phyloP scores from a whole-genome alignment of 2,797 vertebrate genomes.

The Tamandua tetradactyla region DNA sequence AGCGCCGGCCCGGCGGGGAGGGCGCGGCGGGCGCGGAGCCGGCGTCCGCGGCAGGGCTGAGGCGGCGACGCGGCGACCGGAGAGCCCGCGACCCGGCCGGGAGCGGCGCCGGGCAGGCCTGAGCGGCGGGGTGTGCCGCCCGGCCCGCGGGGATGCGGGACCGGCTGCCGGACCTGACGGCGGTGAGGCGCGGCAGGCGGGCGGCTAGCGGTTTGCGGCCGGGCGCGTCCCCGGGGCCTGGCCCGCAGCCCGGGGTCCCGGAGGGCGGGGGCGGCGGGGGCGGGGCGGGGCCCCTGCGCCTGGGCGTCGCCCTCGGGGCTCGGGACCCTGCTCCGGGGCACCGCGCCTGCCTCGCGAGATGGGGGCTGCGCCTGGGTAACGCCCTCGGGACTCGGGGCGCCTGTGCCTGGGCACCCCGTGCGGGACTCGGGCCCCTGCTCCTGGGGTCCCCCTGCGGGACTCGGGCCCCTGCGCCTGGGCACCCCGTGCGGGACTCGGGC shows the following conservation, averaged over 20 bases:
- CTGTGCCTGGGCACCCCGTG: too few relatives aligned
- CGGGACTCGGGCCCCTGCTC: too few relatives aligned
- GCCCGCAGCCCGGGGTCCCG: background rate
- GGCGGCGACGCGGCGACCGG: background rate
- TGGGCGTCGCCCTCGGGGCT: too few relatives aligned
- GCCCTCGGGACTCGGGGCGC: too few relatives aligned
- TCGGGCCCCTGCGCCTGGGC: background rate
- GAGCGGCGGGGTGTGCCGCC: slow-evolving; percentile 27
- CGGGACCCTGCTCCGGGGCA: too few relatives aligned
- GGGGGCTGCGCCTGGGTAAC: too few relatives aligned
- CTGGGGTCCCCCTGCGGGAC: too few relatives aligned
- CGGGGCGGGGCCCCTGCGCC: background rate
- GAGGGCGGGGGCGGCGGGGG: background rate
- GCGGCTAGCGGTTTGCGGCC: slow-evolving; percentile 20
- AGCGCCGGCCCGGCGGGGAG: slow-evolving; percentile 64
- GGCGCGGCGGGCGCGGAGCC: background rate
- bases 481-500: background rate
- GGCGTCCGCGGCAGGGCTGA: background rate
- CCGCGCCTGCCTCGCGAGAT: too few relatives aligned
- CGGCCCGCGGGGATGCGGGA: slow-evolving; percentile 87
- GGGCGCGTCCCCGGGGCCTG: background rate
- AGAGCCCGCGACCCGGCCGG: background rate
- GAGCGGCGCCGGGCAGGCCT: slow-evolving; percentile 8
- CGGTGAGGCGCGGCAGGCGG: slow-evolving; percentile 82
- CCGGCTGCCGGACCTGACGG: slow-evolving; percentile 87